Evolutionary conservation across 2,797 vertebrate species (phyloP), one percentile per base, ranked within the genome.

Genomic region (Anguilla anguilla): DNA sequence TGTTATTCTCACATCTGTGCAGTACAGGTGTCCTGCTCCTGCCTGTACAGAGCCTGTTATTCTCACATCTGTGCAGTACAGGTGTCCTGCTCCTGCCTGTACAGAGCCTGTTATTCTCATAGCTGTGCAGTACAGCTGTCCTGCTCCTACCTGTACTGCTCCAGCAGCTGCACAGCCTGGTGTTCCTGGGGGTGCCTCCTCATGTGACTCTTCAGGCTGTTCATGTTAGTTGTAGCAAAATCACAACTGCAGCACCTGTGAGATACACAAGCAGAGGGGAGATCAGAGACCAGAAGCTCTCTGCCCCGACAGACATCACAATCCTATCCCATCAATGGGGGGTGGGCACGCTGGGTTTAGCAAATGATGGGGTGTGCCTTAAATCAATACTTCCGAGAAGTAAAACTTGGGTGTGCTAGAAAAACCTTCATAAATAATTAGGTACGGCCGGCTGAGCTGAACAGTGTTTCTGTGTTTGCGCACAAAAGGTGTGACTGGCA

Each of bases 121-220:
- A 59, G 51, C 67, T 13, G 35, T 17, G 49, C 57, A 57, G 57
- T n/a, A n/a, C 22, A 46, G 31, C 28, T 25, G 25, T 9, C 28
- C 35, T 6, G 15, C 64, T 57, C 31, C 93, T 95, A 97, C 97
- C 97, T 97, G 96, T 96, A 98, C 95, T 98, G 97, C 91, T 97
- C 97, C 93, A 97, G 94, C 85, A 97, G 96, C 95, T 97, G 97
- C 93, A 97, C 95, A 2, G 96, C 96, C 94, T 97, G 97, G 83
- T 97, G 96, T 90, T 98, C 97, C 95, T 97, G 96, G 10, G 97
- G 97, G 92, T 97, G 97, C 53, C 93, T 95, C 93, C 96, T 97
- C 97, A 97, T 96, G 94, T 98, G 97, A 93, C 97, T 97, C 95
- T 97, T 98, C 89, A 97, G 93, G 92, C 96, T 97, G 95, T 97